Base-by-base conservation (phyloP, 2,888 invertebrate species). In the Orthosia gothica region DNA sequence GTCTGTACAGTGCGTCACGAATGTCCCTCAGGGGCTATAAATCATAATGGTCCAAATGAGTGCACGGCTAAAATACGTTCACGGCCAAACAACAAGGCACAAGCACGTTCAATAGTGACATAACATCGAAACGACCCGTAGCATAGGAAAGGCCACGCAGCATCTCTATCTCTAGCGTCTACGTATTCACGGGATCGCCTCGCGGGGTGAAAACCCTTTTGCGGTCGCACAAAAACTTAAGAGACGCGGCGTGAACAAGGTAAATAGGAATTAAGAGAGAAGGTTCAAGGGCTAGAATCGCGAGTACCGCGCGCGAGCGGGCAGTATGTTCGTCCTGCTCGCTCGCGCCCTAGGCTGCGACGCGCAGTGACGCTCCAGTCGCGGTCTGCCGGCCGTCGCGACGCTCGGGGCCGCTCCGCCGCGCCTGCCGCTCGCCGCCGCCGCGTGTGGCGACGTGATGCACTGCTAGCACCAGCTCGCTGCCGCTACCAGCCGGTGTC, bases 301-400 rank as follows among this genome's bases (percentile, higher is more conserved):
- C 91, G 85, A 93, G 87, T 89, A 85, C 90, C 89, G 92, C 88
- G 92, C 90, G 88, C 88, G 87, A 89, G 84, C 88, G 89, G 85
- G 84, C 90, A 83, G 92, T 95, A 94, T 94, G 89, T 92, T 92
- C 92, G 96, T 96, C 96, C 94, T 92, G 95, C 95, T 96, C 96
- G 91, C 94, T 90, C 95, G 93, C 93, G 95, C 94, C 93, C 94
- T 93, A 94, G 95, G 94, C 93, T 94, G 95, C 94, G 94, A 92
- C 94, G 95, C 94, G 94, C 94, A 92, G 92, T 92, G 93, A 91
- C 94, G 95, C 94, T 94, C 95, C 96, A 96, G 96, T 96, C 96
- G 96, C 96, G 95, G 95, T 96, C 94, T 93, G 96, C 94, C 96
- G 96, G 96, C 96, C 96, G 95, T 94, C 95, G 96, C 96, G 96